A percentile compares a stretch with the other conserved stretches of the same genome.
These are phyloP conservation scores for Puntigrus tetrazona DNA, from an alignment of 2,113 vertebrate species.

Conservation along the genomic window DNA sequence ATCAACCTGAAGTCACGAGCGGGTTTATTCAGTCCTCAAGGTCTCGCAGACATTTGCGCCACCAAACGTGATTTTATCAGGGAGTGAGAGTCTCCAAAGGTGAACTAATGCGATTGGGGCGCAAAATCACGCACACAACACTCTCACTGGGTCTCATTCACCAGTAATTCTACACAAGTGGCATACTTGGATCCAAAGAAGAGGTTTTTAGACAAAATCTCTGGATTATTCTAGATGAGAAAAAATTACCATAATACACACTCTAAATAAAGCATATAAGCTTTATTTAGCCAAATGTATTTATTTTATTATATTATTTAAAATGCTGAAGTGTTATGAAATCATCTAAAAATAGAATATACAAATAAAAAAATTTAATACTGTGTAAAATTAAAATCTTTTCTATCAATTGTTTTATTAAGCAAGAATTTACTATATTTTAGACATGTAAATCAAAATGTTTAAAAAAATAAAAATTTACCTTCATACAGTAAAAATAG, in stretches of 20 bases:
- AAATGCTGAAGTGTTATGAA: no score
- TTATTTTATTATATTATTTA: no score
- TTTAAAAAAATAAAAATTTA: no score
- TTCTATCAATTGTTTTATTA: background rate
- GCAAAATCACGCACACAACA: background rate
- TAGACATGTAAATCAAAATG: background rate
- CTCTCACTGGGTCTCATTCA: background rate
- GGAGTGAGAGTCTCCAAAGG: background rate
- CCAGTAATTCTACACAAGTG: background rate
- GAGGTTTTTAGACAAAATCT: background rate
- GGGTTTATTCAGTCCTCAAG: conserved; percentile 5
- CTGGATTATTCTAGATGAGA: background rate
- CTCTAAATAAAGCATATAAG: background rate
- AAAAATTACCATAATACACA: background rate
- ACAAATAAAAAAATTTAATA: background rate
- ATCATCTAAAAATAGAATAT: no score
- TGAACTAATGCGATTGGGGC: background rate
- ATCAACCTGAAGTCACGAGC: conserved; percentile 10
- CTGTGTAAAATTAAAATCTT: background rate
- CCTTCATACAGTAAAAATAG: background rate
- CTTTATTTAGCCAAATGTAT: no score
- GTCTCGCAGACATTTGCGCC: background rate
- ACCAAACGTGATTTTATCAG: conserved; percentile 1
- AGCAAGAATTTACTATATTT: background rate
- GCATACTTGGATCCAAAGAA: background rate